Evolutionary conservation across 2,113 vertebrate genomes (phyloP).

Genomic region (Sarotherodon lohbergeri): DNA sequence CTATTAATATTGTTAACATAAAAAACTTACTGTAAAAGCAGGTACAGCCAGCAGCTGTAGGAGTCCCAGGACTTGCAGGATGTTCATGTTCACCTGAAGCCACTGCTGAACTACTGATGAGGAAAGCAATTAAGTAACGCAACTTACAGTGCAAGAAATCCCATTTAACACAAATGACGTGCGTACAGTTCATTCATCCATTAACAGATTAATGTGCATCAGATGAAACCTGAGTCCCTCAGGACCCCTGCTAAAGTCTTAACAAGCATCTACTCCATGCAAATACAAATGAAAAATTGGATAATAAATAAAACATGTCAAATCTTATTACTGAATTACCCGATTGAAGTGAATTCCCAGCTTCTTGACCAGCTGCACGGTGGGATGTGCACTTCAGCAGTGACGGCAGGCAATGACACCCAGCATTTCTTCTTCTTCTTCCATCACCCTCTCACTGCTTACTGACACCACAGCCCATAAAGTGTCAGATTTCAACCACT

Average conservation of each 20-base stretch:
- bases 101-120: background rate
- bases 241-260: background rate
- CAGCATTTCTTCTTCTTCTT: constrained; percentile 27
- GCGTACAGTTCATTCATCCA: background rate
- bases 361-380: background rate
- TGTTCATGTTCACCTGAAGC: constrained; percentile 33
- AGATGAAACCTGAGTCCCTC: background rate
- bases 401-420: background rate
- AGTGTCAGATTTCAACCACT: constrained; percentile 53
- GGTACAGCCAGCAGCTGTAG: constrained; percentile 46
- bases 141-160: background rate
- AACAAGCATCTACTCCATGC: background rate
- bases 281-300: background rate
- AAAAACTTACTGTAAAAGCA: constrained; percentile 50
- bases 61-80: constrained; percentile 44
- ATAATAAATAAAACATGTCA: background rate
- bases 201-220: background rate
- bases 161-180: background rate
- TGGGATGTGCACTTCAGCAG: background rate
- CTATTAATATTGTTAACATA: background rate
- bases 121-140: background rate
- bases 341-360: background rate
- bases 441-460: background rate
- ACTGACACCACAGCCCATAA: constrained; percentile 7
- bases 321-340: constrained; percentile 8